A percentile compares a stretch with the other conserved stretches of the same genome.
Conservation (phyloP, 2,888 invertebrate species). For the Sminthurinus aureus region DNA sequence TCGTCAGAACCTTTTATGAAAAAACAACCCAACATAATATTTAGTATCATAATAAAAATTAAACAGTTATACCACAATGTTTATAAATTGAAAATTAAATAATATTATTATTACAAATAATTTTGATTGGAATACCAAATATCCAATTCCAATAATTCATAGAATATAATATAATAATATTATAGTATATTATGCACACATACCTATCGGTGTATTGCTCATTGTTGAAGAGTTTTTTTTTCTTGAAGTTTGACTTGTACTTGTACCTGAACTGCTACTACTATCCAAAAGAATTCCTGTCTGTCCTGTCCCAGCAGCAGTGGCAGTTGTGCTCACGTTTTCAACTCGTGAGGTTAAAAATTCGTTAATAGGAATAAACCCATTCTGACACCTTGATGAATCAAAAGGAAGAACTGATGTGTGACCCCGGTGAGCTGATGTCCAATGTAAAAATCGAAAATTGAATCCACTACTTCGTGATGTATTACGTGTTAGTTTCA, state of each 20-base stretch:
- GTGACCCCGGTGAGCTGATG: background rate
- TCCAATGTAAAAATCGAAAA: constrained; percentile 11
- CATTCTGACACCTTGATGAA: background rate
- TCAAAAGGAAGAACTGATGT: background rate
- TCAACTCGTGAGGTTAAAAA: constrained; percentile 21
- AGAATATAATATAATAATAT: background rate
- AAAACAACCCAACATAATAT: background rate
- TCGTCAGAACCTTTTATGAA: background rate
- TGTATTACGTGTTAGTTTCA: constrained; percentile 19
- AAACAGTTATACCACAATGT: background rate
- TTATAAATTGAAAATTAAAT: background rate
- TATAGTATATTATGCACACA: constrained; percentile 38
- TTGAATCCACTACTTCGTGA: constrained; percentile 21
- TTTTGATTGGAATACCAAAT: background rate
- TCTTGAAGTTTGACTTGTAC: background rate
- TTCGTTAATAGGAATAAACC: constrained; percentile 5
- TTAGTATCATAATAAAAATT: background rate
- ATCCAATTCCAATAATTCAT: background rate
- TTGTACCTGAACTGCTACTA: background rate
- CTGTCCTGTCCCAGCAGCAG: constrained; percentile 2
- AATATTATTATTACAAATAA: background rate
- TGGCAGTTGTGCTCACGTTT: background rate
- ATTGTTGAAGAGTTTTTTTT: too few species aligned
- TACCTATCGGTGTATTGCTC: constrained; percentile 54
- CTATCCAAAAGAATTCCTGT: background rate